These are phyloP conservation scores for Choloepus hoffmanni DNA, from an alignment of 2,113 vertebrate species.

Conservation along the genomic window DNA sequence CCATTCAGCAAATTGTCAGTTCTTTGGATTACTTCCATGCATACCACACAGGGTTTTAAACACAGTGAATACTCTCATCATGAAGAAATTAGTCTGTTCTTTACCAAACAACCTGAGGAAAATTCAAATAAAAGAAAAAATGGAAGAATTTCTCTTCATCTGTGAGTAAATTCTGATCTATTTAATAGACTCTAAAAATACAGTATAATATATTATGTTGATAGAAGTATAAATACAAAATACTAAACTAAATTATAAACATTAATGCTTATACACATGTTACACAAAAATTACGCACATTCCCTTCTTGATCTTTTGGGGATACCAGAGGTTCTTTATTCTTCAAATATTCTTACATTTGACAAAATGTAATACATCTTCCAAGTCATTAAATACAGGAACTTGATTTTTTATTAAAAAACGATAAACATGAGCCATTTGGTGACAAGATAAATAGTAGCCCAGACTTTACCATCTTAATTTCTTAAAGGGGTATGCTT, in stretches of 20 bases:
- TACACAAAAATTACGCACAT: constrained; percentile 70
- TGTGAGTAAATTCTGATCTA: constrained; percentile 60
- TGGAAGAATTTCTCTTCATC: constrained; percentile 8
- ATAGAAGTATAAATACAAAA: constrained; percentile 65
- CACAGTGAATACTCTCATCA: background rate
- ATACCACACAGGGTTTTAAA: background rate
- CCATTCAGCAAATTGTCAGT: background rate
- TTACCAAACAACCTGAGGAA: constrained; percentile 55
- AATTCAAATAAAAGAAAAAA: constrained; percentile 52
- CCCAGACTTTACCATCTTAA: constrained; percentile 46
- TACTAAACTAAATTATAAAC: constrained; percentile 75
- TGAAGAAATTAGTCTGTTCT: constrained; percentile 41
- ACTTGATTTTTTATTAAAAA: constrained; percentile 75
- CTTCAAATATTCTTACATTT: constrained; percentile 61
- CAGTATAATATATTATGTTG: constrained; percentile 4
- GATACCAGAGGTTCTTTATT: constrained; percentile 54
- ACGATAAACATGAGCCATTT: constrained; percentile 57
- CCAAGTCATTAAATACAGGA: constrained; percentile 67
- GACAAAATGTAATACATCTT: constrained; percentile 76
- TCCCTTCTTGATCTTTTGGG: constrained; percentile 63
- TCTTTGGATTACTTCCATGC: background rate
- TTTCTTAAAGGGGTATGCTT: constrained; percentile 55
- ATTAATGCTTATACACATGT: constrained; percentile 62
- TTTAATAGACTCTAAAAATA: constrained; percentile 59
- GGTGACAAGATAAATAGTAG: constrained; percentile 56